Conservation (phyloP, 2,113 vertebrate species). For the Ia io region DNA sequence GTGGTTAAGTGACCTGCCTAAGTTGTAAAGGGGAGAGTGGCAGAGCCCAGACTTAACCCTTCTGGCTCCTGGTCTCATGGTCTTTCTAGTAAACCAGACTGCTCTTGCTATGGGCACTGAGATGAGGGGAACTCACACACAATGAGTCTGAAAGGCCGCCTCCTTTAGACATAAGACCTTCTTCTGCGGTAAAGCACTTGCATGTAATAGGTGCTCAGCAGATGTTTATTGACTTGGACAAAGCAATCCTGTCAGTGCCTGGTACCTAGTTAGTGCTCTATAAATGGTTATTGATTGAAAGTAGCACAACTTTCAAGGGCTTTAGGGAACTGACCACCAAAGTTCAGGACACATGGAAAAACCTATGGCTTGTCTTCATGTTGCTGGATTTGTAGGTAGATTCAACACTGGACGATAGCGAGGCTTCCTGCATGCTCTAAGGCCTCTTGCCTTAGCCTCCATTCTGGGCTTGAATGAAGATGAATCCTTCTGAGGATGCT, state of each 20-base stretch:
- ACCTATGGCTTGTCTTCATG: background rate
- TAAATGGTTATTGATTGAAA: background rate
- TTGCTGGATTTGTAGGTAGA: background rate
- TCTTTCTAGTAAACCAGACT: background rate
- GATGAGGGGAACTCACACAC: background rate
- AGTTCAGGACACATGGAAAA: background rate
- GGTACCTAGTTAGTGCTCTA: background rate
- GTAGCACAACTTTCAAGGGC: background rate
- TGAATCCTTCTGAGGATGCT: background rate
- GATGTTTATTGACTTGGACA: background rate
- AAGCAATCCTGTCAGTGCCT: background rate
- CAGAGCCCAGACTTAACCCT: background rate
- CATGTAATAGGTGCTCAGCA: background rate
- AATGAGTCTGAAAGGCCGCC: background rate
- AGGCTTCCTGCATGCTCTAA: background rate
- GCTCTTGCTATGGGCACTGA: background rate
- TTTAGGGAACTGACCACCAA: background rate
- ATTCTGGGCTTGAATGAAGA: background rate
- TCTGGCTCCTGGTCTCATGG: background rate
- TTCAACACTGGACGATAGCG: background rate
- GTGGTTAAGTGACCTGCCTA: background rate
- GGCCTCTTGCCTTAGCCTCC: background rate
- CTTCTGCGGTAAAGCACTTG: background rate
- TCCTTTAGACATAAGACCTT: background rate
- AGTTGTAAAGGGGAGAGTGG: rapidly evolving